Evolutionary conservation across 2,888 invertebrate genomes (phyloP).

Genomic region (Linyphia triangularis): DNA sequence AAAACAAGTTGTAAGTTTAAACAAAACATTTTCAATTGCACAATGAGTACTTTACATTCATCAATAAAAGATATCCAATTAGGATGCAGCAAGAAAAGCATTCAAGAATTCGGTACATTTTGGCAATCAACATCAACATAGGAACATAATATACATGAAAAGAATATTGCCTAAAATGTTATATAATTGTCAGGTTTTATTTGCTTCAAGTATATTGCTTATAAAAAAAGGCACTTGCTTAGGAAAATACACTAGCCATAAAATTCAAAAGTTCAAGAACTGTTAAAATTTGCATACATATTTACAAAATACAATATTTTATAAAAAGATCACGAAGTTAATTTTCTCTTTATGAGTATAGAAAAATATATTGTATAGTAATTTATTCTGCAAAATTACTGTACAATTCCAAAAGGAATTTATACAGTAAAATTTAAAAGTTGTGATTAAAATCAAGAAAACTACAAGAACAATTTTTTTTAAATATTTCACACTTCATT

Average conservation of each 20-base stretch:
- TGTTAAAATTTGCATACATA: not conserved
- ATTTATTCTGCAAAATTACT: no score
- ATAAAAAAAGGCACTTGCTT: not conserved
- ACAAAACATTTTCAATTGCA: not conserved
- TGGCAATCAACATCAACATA: constrained; percentile 45
- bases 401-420: not conserved
- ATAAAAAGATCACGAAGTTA: not conserved
- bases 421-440: not conserved
- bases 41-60: not conserved
- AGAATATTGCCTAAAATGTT: not conserved
- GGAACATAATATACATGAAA: constrained; percentile 43
- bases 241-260: not conserved
- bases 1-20: not conserved
- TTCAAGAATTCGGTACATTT: constrained; percentile 53
- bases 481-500: not conserved
- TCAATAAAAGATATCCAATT: not conserved
- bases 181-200: not conserved
- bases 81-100: not conserved
- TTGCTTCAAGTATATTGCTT: not conserved
- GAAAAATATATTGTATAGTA: not conserved
- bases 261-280: not conserved
- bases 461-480: no score
- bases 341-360: not conserved
- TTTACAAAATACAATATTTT: not conserved
- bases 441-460: not conserved